phyloP scores from a whole-genome alignment of 2,797 vertebrate genomes.

The Aselliscus stoliczkanus region DNA sequence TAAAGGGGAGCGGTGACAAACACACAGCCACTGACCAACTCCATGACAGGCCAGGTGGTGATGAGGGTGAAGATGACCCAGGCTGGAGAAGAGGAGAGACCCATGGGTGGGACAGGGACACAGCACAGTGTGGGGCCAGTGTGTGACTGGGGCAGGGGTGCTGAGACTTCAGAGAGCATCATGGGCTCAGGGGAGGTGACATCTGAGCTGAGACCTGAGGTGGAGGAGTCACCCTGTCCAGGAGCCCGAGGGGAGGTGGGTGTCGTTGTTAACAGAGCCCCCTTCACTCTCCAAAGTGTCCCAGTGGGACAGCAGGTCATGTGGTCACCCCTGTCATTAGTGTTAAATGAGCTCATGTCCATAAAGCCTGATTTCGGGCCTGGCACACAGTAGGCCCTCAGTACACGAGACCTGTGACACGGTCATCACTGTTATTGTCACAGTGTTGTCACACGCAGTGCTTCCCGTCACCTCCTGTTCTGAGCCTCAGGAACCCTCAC shows the following conservation, averaged over 20 bases:
- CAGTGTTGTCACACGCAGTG: accelerated
- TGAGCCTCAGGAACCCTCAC: background rate
- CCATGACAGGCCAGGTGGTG: background rate
- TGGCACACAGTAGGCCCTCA: no score
- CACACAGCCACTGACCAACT: background rate
- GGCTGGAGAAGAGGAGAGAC: background rate
- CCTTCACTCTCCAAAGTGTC: background rate
- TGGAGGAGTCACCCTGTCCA: background rate
- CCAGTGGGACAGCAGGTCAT: background rate
- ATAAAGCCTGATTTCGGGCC: no score
- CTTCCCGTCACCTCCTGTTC: background rate
- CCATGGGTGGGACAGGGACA: accelerated
- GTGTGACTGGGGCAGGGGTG: no score
- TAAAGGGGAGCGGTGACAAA: background rate
- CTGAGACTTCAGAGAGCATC: background rate
- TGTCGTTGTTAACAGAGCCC: background rate
- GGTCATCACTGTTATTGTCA: no score
- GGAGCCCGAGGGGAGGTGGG: accelerated
- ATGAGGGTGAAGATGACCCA: background rate
- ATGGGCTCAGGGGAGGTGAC: background rate
- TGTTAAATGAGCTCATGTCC: background rate
- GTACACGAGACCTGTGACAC: background rate
- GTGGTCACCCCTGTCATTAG: background rate
- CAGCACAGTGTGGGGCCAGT: background rate
- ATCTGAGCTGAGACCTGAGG: background rate